Evolutionary conservation across 2,888 invertebrate species (phyloP), one percentile per base, ranked within the genome.

Genomic region (Muschampia plurimacula): DNA sequence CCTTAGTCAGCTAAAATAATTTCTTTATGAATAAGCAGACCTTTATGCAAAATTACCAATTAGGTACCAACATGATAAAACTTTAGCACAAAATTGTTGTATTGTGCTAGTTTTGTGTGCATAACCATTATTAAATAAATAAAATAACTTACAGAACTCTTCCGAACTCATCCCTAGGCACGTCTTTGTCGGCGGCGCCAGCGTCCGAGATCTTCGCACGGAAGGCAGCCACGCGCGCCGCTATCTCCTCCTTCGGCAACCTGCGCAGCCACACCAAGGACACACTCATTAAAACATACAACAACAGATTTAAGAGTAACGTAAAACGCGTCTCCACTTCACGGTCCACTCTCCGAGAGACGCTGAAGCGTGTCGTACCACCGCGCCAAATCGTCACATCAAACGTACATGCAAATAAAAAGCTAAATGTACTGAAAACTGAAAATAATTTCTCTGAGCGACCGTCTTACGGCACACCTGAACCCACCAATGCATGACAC

Each of bases 141-240:
- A 72, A 72, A 76, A 74, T 49, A 81, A 93, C 92, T 94, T 80
- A 93, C 95, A 96, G 95, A 83, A 98, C 96, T 89, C 98, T 96
- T 69, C 98, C 98, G 92, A 97, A 97, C 90, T 98, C 97, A 95
- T 98, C 98, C 81, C 95, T 95, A 63, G 96, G 95, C 82, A 96
- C 93, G 83, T 97, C 91, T 84, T 93, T 94, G 59, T 92, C 92
- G 90, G 78, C 95, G 85, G 84, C 90, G 87, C 84, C 92, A 60
- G 86, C 95, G 96, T 87, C 97, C 89, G 97, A 96, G 83, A 99
- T 95, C 95, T 98, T 97, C 82, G 96, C 96, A 74, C 99, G 95
- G 93, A 98, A 99, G 69, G 97, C 96, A 74, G 97, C 96, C 77
- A 99, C 98, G 85, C 98, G 98, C 83, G 96, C 95, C 79, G 96